Evolutionary conservation across 2,888 invertebrate species (phyloP), one percentile per base, ranked within the genome.

Genomic region (Meandrusa payeni): DNA sequence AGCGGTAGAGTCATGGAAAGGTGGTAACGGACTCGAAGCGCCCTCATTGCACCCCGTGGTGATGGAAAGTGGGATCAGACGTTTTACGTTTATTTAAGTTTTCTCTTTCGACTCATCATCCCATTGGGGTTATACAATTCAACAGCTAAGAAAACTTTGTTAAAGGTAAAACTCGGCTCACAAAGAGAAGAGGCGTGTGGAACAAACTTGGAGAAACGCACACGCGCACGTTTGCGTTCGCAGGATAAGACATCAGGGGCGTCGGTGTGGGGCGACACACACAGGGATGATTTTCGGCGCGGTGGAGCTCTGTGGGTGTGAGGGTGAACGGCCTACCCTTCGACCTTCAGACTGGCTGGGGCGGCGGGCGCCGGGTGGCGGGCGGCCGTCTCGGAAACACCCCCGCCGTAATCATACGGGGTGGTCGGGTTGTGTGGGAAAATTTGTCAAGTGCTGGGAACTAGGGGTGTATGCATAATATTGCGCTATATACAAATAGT

Each of bases 311-410:
- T 39, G 54, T 52, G 55, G 55, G 54, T 41, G 55, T 50, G 51
- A 47, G 77, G 80, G 75, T 85, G 78, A 85, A 80, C 73, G 79
- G 60, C 74, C 80, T 69, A 52, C 66, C 68, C 66, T 53, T 50
- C 76, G 85, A 85, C 86, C 86, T 86, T 85, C 86, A 86, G 85
- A 85, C 85, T 48, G 53, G 62, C 53, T 50, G 59, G 59, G 64
- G 57, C 51, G 55, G 54, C 44, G 55, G 64, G 58, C 58, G 62
- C n/a, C n/a, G n/a, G n/a, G n/a, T n/a, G n/a, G n/a, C n/a, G n/a
- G n/a, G n/a, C n/a, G n/a, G 64, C 59, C 58, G 79, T 80, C 80
- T 76, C 72, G 82, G 81, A 81, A 82, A 72, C 75, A 58, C 51
- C 51, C 51, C 52, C 51, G 12, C 15, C 29, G 23, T 23, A 40